These are phyloP conservation scores for Hirtodrosophila alboralis DNA, from an alignment of 2,888 invertebrate genomes.

Conservation along the genomic window DNA sequence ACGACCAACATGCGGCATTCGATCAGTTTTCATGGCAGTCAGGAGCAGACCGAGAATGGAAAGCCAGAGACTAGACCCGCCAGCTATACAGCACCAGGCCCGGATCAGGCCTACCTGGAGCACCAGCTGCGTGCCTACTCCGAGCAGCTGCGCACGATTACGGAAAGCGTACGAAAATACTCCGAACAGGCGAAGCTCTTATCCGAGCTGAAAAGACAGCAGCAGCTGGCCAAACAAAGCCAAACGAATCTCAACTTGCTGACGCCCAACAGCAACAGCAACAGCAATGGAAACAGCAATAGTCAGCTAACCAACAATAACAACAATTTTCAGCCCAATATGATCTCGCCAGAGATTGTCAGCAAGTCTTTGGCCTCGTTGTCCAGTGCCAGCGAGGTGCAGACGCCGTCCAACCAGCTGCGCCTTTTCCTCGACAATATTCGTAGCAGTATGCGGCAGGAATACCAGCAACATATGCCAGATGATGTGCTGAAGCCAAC, in stretches of 20 bases:
- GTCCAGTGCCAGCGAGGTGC: conserved; percentile 75
- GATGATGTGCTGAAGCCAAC: conserved; percentile 78
- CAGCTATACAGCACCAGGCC: conserved; percentile 82
- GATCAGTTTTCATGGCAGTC: conserved; percentile 82
- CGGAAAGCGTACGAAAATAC: conserved; percentile 84
- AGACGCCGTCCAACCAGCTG: conserved; percentile 83
- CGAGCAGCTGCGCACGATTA: conserved; percentile 83
- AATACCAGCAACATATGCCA: conserved; percentile 81
- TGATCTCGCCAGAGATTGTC: conserved; percentile 82
- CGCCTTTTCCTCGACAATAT: conserved; percentile 83
- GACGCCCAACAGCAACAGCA: conserved; percentile 46
- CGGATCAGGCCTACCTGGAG: conserved; percentile 84
- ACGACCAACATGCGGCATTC: conserved; percentile 81
- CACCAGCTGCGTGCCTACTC: conserved; percentile 84
- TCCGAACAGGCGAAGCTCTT: conserved; percentile 84
- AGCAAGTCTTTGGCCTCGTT: conserved; percentile 82
- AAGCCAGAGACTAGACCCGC: conserved; percentile 69
- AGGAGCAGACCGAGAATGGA: conserved; percentile 59
- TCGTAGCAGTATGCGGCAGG: conserved; percentile 83
- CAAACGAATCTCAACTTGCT: conserved; percentile 63
- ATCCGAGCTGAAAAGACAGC: conserved; percentile 83
- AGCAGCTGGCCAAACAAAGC: conserved; percentile 79
- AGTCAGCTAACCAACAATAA: conserved; percentile 20
- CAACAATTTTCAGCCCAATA: conserved; percentile 76
- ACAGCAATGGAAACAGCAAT: conserved; percentile 19